Evolutionary conservation across 2,888 invertebrate species (phyloP).

Genomic region (Eurytoma californica): DNA sequence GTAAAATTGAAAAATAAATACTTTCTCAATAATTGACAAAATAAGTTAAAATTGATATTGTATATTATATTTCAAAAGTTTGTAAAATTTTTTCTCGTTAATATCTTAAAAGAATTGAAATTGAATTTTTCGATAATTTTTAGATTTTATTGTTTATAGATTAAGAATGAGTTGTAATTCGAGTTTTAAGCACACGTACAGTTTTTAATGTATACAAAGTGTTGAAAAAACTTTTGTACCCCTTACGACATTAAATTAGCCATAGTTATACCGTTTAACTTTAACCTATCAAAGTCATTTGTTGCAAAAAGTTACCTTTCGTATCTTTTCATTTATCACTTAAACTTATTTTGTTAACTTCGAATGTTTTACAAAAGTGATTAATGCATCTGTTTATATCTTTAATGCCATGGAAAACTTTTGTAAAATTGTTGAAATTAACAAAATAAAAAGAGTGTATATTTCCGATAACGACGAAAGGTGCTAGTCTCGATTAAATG

Average conservation of each 20-base stretch:
- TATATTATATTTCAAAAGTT: constrained; percentile 14
- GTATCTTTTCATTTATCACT: neutral
- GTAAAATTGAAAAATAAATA: constrained; percentile 5
- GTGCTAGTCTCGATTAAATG: constrained; percentile 34
- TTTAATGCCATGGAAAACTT: neutral
- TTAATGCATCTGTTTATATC: constrained; percentile 1
- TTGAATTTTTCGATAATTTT: constrained; percentile 29
- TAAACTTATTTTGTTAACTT: neutral
- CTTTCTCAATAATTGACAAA: constrained; percentile 17
- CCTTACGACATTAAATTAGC: neutral
- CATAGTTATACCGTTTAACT: constrained; percentile 9
- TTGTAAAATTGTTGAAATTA: constrained; percentile 8
- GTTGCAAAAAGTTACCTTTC: constrained; percentile 31
- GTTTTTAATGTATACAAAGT: constrained; percentile 8
- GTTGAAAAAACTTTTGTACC: constrained; percentile 31
- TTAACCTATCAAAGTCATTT: constrained; percentile 22
- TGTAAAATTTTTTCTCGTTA: constrained; percentile 14
- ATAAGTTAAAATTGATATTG: constrained; percentile 9
- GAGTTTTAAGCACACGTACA: constrained; percentile 21
- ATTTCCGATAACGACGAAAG: constrained; percentile 13
- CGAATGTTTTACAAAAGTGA: constrained; percentile 2
- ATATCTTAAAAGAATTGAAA: constrained; percentile 23
- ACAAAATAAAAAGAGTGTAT: constrained; percentile 17
- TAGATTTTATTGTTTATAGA: constrained; percentile 16
- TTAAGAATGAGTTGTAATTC: constrained; percentile 12